These are phyloP conservation scores for Orthonychiurus folsomi DNA, from an alignment of 2,888 invertebrate species.

Conservation along the genomic window DNA sequence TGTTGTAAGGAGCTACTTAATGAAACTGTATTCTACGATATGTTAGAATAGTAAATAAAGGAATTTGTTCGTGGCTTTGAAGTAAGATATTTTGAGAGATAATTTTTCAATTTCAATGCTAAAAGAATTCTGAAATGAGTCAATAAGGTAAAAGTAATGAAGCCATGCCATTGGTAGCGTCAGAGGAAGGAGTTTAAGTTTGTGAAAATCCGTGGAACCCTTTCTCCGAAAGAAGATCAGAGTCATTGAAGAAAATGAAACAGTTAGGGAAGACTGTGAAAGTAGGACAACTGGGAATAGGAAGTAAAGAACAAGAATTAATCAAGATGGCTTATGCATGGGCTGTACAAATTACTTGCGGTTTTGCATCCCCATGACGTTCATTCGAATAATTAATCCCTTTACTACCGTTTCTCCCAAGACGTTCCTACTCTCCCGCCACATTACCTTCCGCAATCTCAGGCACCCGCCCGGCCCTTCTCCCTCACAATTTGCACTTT, in stretches of 20 bases:
- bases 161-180: too few species aligned
- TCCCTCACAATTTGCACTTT: neutral
- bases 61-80: too few species aligned
- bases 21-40: too few species aligned
- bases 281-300: neutral
- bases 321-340: constrained; percentile 13
- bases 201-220: too few species aligned
- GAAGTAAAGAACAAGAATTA: constrained; percentile 11
- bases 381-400: constrained; percentile 10
- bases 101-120: too few species aligned
- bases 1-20: too few species aligned
- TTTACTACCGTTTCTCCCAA: neutral
- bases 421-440: neutral
- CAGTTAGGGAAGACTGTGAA: neutral
- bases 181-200: too few species aligned
- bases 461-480: neutral
- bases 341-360: constrained; percentile 7
- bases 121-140: too few species aligned
- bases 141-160: too few species aligned
- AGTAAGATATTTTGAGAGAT: too few species aligned
- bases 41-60: too few species aligned
- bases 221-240: too few species aligned
- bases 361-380: constrained; percentile 3
- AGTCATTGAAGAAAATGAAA: neutral
- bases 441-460: neutral